phyloP scores from a whole-genome alignment of 2,113 vertebrate species.

The Apeltes quadracus region DNA sequence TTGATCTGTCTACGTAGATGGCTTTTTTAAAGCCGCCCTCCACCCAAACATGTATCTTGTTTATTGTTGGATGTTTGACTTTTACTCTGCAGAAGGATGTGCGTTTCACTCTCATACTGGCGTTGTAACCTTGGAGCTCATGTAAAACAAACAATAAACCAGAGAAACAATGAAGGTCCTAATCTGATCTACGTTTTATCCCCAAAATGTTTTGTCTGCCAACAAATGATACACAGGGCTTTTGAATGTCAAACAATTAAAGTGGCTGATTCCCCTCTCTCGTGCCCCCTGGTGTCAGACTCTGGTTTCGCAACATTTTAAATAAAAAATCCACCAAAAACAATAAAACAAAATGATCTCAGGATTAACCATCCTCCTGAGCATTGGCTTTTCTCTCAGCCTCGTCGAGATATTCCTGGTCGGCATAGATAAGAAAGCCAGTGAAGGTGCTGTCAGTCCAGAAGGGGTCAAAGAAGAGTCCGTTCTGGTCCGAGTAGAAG shows the following conservation, averaged over 20 bases:
- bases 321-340: neutral
- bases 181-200: neutral
- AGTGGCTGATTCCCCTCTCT: neutral
- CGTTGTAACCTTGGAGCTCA: neutral
- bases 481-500: constrained; percentile 96
- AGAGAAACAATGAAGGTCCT: neutral
- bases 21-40: neutral
- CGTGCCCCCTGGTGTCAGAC: constrained; percentile 60
- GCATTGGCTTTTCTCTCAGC: constrained; percentile 72
- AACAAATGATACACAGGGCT: neutral
- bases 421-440: constrained; percentile 93
- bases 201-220: neutral
- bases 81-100: neutral
- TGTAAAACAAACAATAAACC: neutral
- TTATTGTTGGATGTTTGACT: neutral
- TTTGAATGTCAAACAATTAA: neutral
- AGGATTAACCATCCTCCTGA: constrained; percentile 48
- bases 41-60: neutral
- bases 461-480: constrained; percentile 96
- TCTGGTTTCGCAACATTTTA: neutral
- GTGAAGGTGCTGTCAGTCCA: constrained; percentile 98
- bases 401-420: constrained; percentile 84
- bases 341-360: neutral
- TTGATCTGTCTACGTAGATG: neutral
- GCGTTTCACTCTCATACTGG: neutral